Evolutionary conservation across 1,140 invertebrate genomes (phyloP).

Genomic region (Chlorops oryzae): DNA sequence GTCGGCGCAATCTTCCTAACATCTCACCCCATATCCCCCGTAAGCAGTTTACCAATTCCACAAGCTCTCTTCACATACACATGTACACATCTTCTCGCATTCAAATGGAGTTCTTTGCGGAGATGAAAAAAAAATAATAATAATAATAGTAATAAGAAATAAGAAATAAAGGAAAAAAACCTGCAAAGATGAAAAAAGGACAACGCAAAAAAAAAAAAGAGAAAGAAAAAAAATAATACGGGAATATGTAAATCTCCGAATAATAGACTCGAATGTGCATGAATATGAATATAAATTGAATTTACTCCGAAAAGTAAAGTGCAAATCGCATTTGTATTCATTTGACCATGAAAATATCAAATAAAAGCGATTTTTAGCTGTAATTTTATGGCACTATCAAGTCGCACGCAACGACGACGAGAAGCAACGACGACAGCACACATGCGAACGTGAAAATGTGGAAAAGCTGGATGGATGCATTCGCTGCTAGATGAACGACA

Average conservation of each 20-base stretch:
- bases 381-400: no score
- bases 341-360: conserved; percentile 26
- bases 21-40: neutral
- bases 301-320: conserved; percentile 18
- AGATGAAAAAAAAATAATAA: conserved; percentile 4
- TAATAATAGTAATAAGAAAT: neutral
- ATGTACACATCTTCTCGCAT: no score
- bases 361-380: neutral
- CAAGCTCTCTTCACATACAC: no score
- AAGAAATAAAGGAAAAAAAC: conserved; percentile 3
- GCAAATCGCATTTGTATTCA: conserved; percentile 34
- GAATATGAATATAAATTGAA: conserved; percentile 38
- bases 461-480: conserved; percentile 1
- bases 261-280: conserved; percentile 25
- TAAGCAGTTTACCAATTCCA: no score
- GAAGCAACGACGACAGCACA: neutral
- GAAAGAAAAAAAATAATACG: neutral
- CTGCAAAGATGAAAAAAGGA: neutral
- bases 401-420: no score
- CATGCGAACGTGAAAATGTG: neutral
- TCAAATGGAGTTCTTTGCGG: no score
- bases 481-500: conserved; percentile 4
- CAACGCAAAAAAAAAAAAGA: neutral
- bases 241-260: conserved; percentile 25
- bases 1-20: neutral